These are phyloP conservation scores for Onychostoma macrolepis DNA, from an alignment of 2,113 vertebrate genomes.

Conservation along the genomic window DNA sequence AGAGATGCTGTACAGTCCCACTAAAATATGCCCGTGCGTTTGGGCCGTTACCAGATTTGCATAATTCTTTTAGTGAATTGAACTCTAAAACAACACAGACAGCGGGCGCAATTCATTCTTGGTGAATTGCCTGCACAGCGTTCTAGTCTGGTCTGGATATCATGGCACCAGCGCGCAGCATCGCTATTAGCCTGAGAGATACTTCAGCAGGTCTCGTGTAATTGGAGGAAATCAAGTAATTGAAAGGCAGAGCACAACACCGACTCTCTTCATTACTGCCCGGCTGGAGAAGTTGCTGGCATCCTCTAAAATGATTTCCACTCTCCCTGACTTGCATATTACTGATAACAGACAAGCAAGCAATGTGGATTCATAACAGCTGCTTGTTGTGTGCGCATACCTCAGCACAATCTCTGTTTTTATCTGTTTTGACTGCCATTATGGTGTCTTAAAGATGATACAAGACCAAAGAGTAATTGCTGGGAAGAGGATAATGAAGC, in stretches of 20 bases:
- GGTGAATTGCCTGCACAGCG: not conserved
- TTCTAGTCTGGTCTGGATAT: not conserved
- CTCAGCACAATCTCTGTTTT: not conserved
- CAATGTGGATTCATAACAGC: not conserved
- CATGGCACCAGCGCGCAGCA: not conserved
- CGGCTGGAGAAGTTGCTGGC: not conserved
- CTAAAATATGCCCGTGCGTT: not conserved
- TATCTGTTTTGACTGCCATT: not conserved
- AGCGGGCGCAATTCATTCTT: not conserved
- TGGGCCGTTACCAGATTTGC: not conserved
- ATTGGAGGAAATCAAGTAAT: conserved; percentile 24
- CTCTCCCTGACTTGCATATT: not conserved
- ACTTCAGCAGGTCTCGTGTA: conserved; percentile 4
- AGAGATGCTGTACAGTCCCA: not conserved
- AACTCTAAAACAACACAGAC: not conserved
- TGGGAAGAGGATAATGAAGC: conserved; percentile 29
- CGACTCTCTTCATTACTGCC: conserved; percentile 22
- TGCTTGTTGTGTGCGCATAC: not conserved
- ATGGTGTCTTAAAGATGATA: not conserved
- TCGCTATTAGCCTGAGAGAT: conserved; percentile 14
- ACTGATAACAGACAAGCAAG: not conserved
- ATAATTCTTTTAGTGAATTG: conserved; percentile 12
- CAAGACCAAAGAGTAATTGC: not conserved
- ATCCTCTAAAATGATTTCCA: not conserved
- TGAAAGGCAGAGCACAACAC: conserved; percentile 34